Percentiles rank a stretch among this genome's conserved stretches.
Evolutionary conservation across 2,113 vertebrate genomes (phyloP).

Genomic region (Pholis gunnellus): DNA sequence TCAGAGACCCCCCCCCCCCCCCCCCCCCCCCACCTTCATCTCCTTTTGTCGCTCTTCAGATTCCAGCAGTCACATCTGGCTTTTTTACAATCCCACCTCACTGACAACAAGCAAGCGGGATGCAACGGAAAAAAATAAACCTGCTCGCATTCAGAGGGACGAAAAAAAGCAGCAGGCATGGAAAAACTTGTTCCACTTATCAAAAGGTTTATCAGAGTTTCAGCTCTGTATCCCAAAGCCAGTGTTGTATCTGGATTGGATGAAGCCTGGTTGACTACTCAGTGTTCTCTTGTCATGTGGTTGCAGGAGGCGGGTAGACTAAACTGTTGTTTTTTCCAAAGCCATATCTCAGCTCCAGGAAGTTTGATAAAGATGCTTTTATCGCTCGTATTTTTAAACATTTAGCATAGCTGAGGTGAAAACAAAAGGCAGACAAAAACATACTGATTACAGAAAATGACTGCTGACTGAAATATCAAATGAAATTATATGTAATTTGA

Average conservation of each 20-base stretch:
- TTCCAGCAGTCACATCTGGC: slow-evolving; percentile 65
- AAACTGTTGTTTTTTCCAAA: slow-evolving; percentile 27
- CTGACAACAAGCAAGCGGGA: slow-evolving; percentile 38
- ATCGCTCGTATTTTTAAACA: slow-evolving; percentile 29
- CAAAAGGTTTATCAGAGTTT: slow-evolving; percentile 51
- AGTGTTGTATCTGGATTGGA: slow-evolving; percentile 40
- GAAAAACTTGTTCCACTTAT: slow-evolving; percentile 54
- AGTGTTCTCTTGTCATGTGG: slow-evolving; percentile 22
- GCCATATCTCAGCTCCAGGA: slow-evolving; percentile 44
- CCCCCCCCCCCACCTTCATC: slow-evolving; percentile 5
- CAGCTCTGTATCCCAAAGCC: slow-evolving; percentile 23
- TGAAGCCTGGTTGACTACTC: slow-evolving; percentile 30
- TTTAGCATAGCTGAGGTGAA: slow-evolving; percentile 17
- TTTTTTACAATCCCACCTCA: slow-evolving; percentile 37
- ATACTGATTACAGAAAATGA: slow-evolving; percentile 16
- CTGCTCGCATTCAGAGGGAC: neutral
- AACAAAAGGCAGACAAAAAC: neutral
- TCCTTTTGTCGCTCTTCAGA: slow-evolving; percentile 48
- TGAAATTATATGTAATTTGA: slow-evolving; percentile 43
- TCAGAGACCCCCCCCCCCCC: slow-evolving; percentile 9
- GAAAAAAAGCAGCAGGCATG: slow-evolving; percentile 20
- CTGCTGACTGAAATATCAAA: slow-evolving; percentile 4
- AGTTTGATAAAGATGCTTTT: slow-evolving; percentile 47
- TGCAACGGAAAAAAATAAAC: slow-evolving; percentile 1
- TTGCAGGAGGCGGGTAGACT: slow-evolving; percentile 34